Base-by-base conservation (phyloP, 2,113 vertebrate species). In the Dendrocopos noguchii region DNA sequence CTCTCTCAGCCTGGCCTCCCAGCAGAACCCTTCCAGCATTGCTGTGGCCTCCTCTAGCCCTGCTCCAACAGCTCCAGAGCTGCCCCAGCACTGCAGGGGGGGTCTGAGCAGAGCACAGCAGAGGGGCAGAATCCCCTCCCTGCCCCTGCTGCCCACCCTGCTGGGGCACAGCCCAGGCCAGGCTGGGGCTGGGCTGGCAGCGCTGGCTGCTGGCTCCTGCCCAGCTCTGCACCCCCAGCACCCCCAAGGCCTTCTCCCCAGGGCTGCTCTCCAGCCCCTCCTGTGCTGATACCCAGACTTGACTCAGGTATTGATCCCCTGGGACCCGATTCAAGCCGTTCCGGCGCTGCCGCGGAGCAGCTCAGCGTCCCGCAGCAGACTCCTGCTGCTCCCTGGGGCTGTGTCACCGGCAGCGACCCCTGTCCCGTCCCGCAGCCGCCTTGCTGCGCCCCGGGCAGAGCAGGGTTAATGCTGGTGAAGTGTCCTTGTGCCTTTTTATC, bases 321-420 rank as follows among this genome's bases (percentile, higher is more conserved):
- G 3, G 65, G 70, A 7, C 9, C 15, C 4, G 8, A n/a, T 18
- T 29, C 53, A 29, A n/a, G 66, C 70, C 16, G 17, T 29, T 18
- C 15, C 46, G 19, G 57, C 82, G 21, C 12, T 1, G 0, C 16
- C 2, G 14, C 2, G 1, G 29, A 63, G 67, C 60, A 53, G 0
- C 12, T 24, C 6, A 0, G 17, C 2, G 10, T 12, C 29, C 0
- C 1, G 44, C 6, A 34, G 83, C 36, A 84, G 70, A 36, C 50
- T 14, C 4, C 1, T 1, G 29, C 33, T 0, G 0, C 4, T 24
- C 42, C 15, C 1, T 0, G 2, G 19, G 33, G 15, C 20, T 20
- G 1, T 6, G 57, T 34, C 21, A 52, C 39, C 78, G 39, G 20
- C 15, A 25, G 6, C 29, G 7, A 13, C 2, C 22, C 15, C 19